Conservation (phyloP, 2,888 invertebrate species). For the Ormyrus thymus region DNA sequence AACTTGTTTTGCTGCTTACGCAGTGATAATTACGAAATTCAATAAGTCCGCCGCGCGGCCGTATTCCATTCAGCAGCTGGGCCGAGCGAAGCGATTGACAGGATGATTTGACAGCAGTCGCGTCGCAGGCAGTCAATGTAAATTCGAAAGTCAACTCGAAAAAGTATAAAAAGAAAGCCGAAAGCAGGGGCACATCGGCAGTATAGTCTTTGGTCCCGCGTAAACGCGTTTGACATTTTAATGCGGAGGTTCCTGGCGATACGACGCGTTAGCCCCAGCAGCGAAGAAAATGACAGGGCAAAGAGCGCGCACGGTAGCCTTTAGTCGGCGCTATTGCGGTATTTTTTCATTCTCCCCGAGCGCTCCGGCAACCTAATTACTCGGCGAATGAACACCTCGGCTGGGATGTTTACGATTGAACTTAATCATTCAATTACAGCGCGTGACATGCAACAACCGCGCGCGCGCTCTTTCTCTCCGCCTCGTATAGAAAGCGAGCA, state of each 20-base stretch:
- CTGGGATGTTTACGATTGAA: conserved; percentile 60
- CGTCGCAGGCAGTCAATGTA: conserved; percentile 48
- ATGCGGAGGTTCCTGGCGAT: conserved; percentile 5
- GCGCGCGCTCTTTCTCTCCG: too few relatives aligned
- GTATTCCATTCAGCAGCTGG: background rate
- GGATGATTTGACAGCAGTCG: conserved; percentile 38
- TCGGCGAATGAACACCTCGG: conserved; percentile 7
- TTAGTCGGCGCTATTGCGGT: background rate
- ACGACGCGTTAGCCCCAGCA: background rate
- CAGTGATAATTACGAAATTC: conserved; percentile 6
- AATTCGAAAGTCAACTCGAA: too few relatives aligned
- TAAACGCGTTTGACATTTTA: conserved; percentile 19
- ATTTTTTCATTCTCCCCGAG: background rate
- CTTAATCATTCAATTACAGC: conserved; percentile 70
- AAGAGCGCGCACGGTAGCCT: conserved; percentile 25
- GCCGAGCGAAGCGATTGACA: conserved; percentile 17
- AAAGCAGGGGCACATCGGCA: background rate
- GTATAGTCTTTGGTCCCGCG: background rate
- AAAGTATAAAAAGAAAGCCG: too few relatives aligned
- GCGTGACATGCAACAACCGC: conserved; percentile 62
- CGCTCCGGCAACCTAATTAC: conserved; percentile 38
- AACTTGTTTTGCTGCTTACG: too few relatives aligned
- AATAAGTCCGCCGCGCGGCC: background rate
- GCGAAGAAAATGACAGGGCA: conserved; percentile 25
- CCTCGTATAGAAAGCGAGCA: background rate